These are phyloP conservation scores for Lateolabrax maculatus DNA, from an alignment of 2,797 vertebrate genomes.

Conservation along the genomic window DNA sequence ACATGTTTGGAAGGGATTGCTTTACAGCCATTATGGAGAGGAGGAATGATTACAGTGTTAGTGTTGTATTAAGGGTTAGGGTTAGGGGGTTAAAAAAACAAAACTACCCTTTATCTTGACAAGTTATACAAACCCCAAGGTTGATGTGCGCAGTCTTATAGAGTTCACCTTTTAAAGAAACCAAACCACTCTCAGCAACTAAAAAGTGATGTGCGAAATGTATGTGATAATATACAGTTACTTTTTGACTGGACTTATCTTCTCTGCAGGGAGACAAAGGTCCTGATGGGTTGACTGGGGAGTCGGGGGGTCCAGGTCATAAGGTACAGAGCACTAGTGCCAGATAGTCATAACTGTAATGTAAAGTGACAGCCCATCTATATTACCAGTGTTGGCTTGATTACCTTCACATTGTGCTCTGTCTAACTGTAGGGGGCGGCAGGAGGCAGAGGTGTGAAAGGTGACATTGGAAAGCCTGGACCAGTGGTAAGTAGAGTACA, in stretches of 20 bases:
- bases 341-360: neutral
- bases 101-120: neutral
- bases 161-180: neutral
- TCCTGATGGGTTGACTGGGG: conserved; percentile 65
- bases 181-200: neutral
- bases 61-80: too few relatives aligned
- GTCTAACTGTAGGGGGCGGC: conserved; percentile 75
- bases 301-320: conserved; percentile 69
- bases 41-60: neutral
- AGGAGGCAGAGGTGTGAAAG: conserved; percentile 82
- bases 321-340: conserved; percentile 67
- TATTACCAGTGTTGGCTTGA: neutral
- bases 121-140: neutral
- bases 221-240: neutral
- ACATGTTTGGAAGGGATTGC: too few relatives aligned
- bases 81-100: too few relatives aligned
- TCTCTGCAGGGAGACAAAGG: conserved; percentile 78
- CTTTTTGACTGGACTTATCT: neutral
- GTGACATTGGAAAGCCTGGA: conserved; percentile 81
- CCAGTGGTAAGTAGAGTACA: conserved; percentile 72
- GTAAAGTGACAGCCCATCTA: neutral
- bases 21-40: neutral
- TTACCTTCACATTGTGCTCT: conserved; percentile 1
- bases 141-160: neutral
- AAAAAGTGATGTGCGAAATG: neutral